A percentile compares a stretch with the other conserved stretches of the same genome.
Conservation (phyloP, 2,888 invertebrate genomes). For the Apotomis turbidana region DNA sequence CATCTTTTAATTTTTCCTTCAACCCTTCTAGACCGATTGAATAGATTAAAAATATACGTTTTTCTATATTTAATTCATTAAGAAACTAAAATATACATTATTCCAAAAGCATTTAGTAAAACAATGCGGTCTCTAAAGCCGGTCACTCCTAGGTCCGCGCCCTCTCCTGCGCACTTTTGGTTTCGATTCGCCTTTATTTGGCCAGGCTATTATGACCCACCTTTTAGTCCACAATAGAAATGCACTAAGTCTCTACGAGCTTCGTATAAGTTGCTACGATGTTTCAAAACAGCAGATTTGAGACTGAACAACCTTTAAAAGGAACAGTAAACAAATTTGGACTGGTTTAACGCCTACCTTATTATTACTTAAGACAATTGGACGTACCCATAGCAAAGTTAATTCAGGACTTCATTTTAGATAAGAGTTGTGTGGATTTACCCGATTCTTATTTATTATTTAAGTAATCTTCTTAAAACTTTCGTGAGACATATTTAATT, state of each 20-base stretch:
- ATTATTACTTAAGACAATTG: background rate
- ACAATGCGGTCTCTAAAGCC: constrained; percentile 7
- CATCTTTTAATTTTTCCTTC: too few relatives aligned
- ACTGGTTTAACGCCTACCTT: background rate
- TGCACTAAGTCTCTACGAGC: background rate
- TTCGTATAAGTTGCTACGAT: background rate
- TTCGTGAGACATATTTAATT: too few relatives aligned
- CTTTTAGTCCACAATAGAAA: background rate
- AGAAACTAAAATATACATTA: background rate
- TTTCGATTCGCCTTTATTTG: constrained; percentile 35
- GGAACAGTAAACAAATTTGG: background rate
- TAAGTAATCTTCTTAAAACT: too few relatives aligned
- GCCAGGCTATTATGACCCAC: constrained; percentile 17
- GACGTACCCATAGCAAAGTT: background rate
- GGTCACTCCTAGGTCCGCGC: constrained; percentile 29
- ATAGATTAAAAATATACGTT: background rate
- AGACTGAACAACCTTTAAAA: background rate
- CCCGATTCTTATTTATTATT: too few relatives aligned
- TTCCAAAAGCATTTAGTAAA: constrained; percentile 2
- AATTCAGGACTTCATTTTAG: too few relatives aligned
- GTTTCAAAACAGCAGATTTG: background rate
- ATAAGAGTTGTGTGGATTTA: too few relatives aligned
- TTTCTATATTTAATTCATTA: background rate
- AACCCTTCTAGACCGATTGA: too few relatives aligned
- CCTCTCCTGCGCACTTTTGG: constrained; percentile 35